Conservation (phyloP, 1,140 invertebrate genomes). For the Drosophila cardini region DNA sequence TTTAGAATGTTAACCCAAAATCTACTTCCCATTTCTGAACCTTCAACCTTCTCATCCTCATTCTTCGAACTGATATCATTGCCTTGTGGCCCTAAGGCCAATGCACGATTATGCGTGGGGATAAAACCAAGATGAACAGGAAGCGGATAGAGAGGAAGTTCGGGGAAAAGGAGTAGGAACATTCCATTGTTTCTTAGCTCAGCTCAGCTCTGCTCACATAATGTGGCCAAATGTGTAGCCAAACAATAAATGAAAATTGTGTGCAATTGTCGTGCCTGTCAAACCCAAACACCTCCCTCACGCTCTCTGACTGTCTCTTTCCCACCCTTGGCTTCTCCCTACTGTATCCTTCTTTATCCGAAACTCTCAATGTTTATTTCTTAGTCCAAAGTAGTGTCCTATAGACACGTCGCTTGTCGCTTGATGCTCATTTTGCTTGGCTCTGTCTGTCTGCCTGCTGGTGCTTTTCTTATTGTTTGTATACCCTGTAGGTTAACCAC, state of each 20-base stretch:
- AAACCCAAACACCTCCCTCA: slow-evolving; percentile 20
- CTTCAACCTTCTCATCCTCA: neutral
- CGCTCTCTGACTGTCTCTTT: slow-evolving; percentile 8
- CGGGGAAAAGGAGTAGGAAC: neutral
- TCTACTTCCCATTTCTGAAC: slow-evolving; percentile 4
- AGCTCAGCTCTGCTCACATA: slow-evolving; percentile 52
- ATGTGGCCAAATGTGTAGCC: slow-evolving; percentile 82
- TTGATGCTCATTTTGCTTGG: slow-evolving; percentile 54
- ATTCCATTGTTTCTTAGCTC: slow-evolving; percentile 43
- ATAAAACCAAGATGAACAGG: too few relatives aligned
- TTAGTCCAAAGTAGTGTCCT: slow-evolving; percentile 13
- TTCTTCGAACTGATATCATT: neutral
- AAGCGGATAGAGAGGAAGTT: neutral
- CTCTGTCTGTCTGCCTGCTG: slow-evolving; percentile 19
- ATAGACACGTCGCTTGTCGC: slow-evolving; percentile 22
- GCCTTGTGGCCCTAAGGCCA: slow-evolving; percentile 29
- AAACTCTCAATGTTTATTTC: neutral
- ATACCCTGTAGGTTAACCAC: neutral
- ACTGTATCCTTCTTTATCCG: neutral
- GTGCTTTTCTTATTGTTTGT: slow-evolving; percentile 41
- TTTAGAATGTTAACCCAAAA: slow-evolving; percentile 45
- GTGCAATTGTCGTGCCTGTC: slow-evolving; percentile 77
- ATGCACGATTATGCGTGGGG: slow-evolving; percentile 62
- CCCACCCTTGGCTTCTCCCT: too few relatives aligned
- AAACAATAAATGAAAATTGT: slow-evolving; percentile 84